These are phyloP conservation scores for Enteromius viviparus DNA, from an alignment of 2,797 vertebrate genomes.

Conservation along the genomic window DNA sequence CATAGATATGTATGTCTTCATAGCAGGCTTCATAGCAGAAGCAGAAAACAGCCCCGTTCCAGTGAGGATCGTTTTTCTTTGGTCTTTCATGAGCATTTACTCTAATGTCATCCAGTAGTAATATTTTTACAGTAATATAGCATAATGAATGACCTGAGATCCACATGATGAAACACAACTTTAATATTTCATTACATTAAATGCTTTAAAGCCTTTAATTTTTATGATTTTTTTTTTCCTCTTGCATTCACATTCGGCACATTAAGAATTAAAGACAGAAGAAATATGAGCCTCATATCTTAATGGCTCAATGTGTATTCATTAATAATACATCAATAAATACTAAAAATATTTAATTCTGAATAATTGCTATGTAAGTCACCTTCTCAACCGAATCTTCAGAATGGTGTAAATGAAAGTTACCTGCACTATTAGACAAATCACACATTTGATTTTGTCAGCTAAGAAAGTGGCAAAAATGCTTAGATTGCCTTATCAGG, in stretches of 20 bases:
- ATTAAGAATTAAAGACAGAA: slow-evolving; percentile 23
- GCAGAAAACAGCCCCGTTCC: slow-evolving; percentile 7
- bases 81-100: slow-evolving; percentile 54
- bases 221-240: not conserved
- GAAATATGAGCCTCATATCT: slow-evolving; percentile 31
- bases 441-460: not conserved
- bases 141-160: slow-evolving; percentile 56
- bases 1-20: not conserved
- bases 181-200: slow-evolving; percentile 63
- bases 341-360: slow-evolving; percentile 26
- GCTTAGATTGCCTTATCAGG: not conserved
- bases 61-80: slow-evolving; percentile 51
- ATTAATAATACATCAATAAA: slow-evolving; percentile 37
- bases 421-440: not conserved
- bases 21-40: slow-evolving; percentile 10
- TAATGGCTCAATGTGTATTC: slow-evolving; percentile 28
- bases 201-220: slow-evolving; percentile 11
- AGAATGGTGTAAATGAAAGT: not conserved
- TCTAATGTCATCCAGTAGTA: slow-evolving; percentile 52
- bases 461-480: not conserved
- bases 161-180: slow-evolving; percentile 50
- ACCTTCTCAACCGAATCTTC: not conserved
- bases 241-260: not conserved
- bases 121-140: slow-evolving; percentile 54
- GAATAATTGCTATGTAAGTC: slow-evolving; percentile 32